These are phyloP conservation scores for Drosophila ironensis DNA, from an alignment of 1,140 invertebrate species.

Conservation along the genomic window DNA sequence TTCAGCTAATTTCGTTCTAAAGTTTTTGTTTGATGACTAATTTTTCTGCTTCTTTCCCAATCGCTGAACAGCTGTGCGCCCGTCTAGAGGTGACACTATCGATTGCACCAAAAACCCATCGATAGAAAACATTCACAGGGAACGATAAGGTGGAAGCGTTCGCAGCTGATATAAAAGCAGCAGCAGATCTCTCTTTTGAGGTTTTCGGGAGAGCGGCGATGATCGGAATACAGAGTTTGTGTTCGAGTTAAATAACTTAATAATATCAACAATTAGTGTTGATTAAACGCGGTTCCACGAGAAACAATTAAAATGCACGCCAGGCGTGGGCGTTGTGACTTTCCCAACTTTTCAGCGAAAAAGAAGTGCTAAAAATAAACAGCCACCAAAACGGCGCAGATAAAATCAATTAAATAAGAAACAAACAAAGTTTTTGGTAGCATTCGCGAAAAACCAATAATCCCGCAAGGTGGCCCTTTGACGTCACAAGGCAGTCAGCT, in stretches of 20 bases:
- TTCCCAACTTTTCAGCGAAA: conserved; percentile 7
- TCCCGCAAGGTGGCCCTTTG: conserved; percentile 36
- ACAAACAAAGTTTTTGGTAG: no score
- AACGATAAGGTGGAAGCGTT: no score
- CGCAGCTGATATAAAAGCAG: no score
- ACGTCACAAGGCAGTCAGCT: conserved; percentile 55
- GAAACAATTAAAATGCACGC: neutral
- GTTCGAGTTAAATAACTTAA: neutral
- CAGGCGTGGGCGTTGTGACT: neutral
- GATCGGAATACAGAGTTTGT: neutral
- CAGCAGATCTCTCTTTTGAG: no score
- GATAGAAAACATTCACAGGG: no score
- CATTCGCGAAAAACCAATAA: conserved; percentile 59
- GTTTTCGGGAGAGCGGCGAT: neutral
- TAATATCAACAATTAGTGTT: neutral
- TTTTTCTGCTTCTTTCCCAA: conserved; percentile 37
- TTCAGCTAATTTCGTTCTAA: conserved; percentile 36
- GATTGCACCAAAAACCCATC: no score
- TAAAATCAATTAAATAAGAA: conserved; percentile 26
- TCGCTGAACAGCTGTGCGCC: conserved; percentile 40
- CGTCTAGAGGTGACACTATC: no score
- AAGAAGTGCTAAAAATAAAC: conserved; percentile 36
- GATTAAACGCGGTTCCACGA: neutral
- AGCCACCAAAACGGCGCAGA: conserved; percentile 44
- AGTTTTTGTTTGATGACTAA: conserved; percentile 75